Base-by-base conservation (phyloP, 2,888 invertebrate species). In the Steinernema hermaphroditum region DNA sequence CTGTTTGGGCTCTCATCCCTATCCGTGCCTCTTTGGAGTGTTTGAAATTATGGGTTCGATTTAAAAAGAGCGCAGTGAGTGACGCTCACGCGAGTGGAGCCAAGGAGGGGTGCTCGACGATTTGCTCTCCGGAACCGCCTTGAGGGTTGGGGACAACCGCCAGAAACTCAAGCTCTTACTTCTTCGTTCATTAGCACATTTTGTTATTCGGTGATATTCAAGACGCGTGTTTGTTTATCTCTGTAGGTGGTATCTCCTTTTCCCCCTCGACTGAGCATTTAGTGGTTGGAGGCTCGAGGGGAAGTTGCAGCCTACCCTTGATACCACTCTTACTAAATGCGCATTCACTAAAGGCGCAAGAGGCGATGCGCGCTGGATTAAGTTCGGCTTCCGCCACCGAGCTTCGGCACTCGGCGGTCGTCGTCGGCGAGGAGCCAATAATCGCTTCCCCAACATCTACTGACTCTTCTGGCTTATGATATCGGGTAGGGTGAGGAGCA, bases 391-490 rank as follows among this genome's bases (percentile, higher is more conserved):
- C 62, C 32, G 62, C 62, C 62, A 62, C 62, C 62, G 62, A 62
- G 54, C 54, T 54, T 54, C 54, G 54, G 54, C 54, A 24, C 27
- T 29, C 62, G 32, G 9, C 29, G 29, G 29, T 29, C 16, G 62
- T 62, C 62, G 62, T 29, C 62, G 62, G 62, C 62, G 29, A 62
- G 62, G 62, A 62, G 62, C 62, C 62, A 62, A 62, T 62, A 62
- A 62, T 62, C 62, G 62, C 29, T 62, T 62, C 62, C 62, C 62
- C 32, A 62, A 32, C 62, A 62, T 62, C 62, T 62, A 62, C 62
- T 62, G 62, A 62, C 62, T 62, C 62, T 62, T 62, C 62, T 62
- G 62, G 62, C 62, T 62, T 62, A 62, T 62, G 62, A 62, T 62
- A 62, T 62, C 62, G 62, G 62, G 62, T 62, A 12, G 62, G 27